These are phyloP conservation scores for Protonemura montana DNA, from an alignment of 2,888 invertebrate genomes.

Conservation along the genomic window DNA sequence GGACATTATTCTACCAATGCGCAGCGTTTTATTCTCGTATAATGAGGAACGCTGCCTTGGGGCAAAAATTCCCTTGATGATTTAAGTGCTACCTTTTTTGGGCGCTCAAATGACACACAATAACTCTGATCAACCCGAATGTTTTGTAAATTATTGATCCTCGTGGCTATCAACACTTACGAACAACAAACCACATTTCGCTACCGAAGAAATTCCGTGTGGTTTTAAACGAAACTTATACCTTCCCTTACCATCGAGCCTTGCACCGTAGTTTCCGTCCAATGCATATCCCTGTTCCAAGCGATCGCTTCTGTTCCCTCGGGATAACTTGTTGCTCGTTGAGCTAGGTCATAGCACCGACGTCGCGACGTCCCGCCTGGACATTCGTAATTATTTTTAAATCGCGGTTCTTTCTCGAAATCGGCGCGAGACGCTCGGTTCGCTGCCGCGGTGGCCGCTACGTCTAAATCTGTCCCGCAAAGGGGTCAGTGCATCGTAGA, in stretches of 20 bases:
- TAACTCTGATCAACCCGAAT: background rate
- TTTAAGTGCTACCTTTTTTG: background rate
- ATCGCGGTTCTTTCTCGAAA: constrained; percentile 2
- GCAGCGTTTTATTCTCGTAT: background rate
- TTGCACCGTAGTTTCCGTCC: background rate
- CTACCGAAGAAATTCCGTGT: background rate
- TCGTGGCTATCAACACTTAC: background rate
- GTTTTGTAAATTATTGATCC: background rate
- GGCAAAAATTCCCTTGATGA: background rate
- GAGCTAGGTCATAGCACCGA: background rate
- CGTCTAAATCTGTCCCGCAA: background rate
- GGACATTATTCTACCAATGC: background rate
- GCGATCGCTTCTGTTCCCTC: background rate
- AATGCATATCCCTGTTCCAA: background rate
- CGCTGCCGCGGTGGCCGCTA: no score
- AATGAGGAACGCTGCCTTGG: background rate
- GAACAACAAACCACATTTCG: background rate
- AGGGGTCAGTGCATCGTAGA: background rate
- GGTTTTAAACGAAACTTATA: background rate
- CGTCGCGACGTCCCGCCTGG: background rate
- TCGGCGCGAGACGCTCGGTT: background rate
- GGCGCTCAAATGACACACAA: background rate
- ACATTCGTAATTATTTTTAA: background rate
- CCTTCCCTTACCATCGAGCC: background rate
- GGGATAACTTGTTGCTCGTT: background rate